Evolutionary conservation across 2,797 vertebrate genomes (phyloP), one percentile per base, ranked within the genome.

Genomic region (Enteromius paludinosus): DNA sequence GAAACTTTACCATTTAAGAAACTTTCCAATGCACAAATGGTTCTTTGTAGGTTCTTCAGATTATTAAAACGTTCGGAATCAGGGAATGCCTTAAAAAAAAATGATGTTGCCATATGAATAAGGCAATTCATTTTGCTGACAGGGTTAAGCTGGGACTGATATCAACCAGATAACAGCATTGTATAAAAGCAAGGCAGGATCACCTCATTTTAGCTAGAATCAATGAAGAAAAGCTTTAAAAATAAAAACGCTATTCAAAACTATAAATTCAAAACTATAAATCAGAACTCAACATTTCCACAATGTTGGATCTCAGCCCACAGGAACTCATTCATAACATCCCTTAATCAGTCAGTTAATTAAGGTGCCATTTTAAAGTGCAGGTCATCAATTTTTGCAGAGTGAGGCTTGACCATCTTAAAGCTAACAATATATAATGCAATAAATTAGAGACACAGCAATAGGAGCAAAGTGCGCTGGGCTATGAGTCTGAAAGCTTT

Each of bases 401-500:
- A 69, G 28, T 64, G 23, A 59, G 30, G 35, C 43, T 59, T 73
- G 54, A 20, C 52, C 49, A 70, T 49, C 68, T 73, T 65, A 79
- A 59, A 20, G 23, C 17, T 25, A 62, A 71, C 30, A 65, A 74
- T 54, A 74, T 38, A 74, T 54, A 49, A 65, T 5, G 59, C 69
- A 81, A 65, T 74, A 74, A 28, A 81, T 81, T 7, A 28, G 6
- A 65, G 59, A 23, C 56, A 59, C 43, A 30, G 64, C 66, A 72
- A 65, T 78, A 78, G 41, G 41, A 78, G 61, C 82, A 69, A 69
- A 69, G 38, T 49, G 79, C 3, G 14, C 79, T 23, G 10, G 30
- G 54, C 65, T 70, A 62, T 1, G 15, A 61, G 72, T 52, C 64
- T 61, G 52, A 81, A 76, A 78, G 72, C 83, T 68, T 76, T 84